Evolutionary conservation across 2,113 vertebrate genomes (phyloP).

Genomic region (Illadopsis cleaveri): DNA sequence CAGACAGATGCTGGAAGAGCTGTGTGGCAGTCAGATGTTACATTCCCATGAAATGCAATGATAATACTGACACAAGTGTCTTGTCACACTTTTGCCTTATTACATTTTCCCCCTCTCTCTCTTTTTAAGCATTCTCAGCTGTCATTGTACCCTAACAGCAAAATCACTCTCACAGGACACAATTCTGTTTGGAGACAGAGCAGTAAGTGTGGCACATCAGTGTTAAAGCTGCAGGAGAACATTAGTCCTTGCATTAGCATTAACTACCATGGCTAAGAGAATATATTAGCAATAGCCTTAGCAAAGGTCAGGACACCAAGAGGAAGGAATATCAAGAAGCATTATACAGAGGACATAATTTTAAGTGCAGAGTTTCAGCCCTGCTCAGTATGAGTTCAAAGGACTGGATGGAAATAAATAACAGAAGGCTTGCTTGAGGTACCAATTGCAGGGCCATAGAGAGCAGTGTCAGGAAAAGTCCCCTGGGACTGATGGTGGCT

Average conservation of each 20-base stretch:
- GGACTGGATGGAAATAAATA: slow-evolving; percentile 17
- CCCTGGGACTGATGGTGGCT: neutral
- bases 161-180: neutral
- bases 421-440: neutral
- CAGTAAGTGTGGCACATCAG: neutral
- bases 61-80: neutral
- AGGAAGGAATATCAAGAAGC: neutral
- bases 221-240: neutral
- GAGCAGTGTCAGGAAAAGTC: neutral
- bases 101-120: neutral
- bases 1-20: neutral
- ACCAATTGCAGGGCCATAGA: neutral
- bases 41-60: neutral
- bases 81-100: slow-evolving; percentile 8
- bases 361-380: slow-evolving; percentile 18
- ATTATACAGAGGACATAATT: neutral
- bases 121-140: slow-evolving; percentile 39
- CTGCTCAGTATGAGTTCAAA: neutral
- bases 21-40: neutral
- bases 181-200: slow-evolving; percentile 31
- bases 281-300: neutral
- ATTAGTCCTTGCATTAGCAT: slow-evolving; percentile 36
- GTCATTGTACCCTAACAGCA: neutral
- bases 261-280: neutral
- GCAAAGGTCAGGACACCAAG: slow-evolving; percentile 12